Conservation (phyloP, 2,888 invertebrate species). For the Trissolcus brochymenae region DNA sequence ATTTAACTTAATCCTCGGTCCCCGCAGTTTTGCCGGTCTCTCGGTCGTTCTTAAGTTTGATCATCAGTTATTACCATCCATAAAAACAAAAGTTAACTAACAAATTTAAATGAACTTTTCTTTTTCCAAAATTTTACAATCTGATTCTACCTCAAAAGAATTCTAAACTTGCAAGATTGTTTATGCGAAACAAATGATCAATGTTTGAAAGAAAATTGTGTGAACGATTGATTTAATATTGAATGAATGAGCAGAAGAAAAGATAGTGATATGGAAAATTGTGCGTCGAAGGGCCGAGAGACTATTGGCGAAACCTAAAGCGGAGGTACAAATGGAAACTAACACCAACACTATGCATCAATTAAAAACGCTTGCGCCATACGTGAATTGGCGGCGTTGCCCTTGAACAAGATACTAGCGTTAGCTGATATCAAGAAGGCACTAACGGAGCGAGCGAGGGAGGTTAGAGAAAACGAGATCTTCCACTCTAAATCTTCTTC, state of each 20-base stretch:
- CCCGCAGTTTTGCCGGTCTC: conserved; percentile 20
- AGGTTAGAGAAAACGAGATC: conserved; percentile 59
- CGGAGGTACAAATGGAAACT: conserved; percentile 30
- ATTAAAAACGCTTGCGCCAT: conserved; percentile 38
- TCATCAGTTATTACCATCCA: no score
- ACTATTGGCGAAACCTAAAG: conserved; percentile 6
- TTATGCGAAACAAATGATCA: no score
- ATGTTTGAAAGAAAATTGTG: no score
- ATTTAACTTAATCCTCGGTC: conserved; percentile 27
- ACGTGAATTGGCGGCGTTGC: conserved; percentile 39
- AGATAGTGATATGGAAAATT: no score
- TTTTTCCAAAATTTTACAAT: no score
- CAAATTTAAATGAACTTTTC: no score
- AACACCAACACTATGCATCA: conserved; percentile 38
- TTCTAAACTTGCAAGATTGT: no score
- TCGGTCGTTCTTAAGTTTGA: conserved; percentile 18
- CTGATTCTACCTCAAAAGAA: no score
- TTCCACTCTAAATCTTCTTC: conserved; percentile 56
- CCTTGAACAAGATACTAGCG: conserved; percentile 54
- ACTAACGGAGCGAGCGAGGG: conserved; percentile 60
- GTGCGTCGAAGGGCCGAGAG: conserved; percentile 16
- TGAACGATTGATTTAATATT: no score
- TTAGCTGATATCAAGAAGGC: conserved; percentile 59
- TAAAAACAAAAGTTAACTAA: no score
- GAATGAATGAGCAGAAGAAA: no score